Conservation (phyloP, 2,888 invertebrate species). For the Acanthosoma haemorrhoidale region DNA sequence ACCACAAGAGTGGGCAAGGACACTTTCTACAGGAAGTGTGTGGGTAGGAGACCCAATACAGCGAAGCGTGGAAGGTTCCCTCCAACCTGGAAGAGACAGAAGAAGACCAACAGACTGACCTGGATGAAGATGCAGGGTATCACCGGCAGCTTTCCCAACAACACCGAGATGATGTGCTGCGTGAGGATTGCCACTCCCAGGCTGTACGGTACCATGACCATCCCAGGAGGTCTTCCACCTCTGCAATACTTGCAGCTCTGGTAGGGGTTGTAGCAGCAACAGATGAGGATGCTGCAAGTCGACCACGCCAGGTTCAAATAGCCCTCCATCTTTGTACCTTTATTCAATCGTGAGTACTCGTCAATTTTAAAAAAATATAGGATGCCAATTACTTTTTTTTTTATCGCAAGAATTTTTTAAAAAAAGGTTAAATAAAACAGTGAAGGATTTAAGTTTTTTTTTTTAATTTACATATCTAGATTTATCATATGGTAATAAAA, state of each 20-base stretch:
- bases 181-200: background rate
- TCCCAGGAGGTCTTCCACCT: background rate
- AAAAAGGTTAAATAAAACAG: background rate
- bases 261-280: background rate
- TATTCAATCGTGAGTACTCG: background rate
- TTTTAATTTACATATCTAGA: too few species aligned
- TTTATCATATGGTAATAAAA: too few species aligned
- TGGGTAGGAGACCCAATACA: too few species aligned
- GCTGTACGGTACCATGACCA: conserved; percentile 13
- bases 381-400: too few species aligned
- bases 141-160: background rate
- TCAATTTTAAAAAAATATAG: background rate
- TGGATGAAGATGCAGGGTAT: background rate
- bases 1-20: too few species aligned
- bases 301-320: background rate
- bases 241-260: conserved; percentile 6
- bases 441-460: background rate
- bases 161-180: background rate
- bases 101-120: background rate
- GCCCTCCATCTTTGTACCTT: background rate
- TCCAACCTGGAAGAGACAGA: too few species aligned
- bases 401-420: background rate
- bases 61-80: too few species aligned
- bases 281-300: background rate
- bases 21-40: too few species aligned